These are phyloP conservation scores for Ericerus pela DNA, from an alignment of 1,140 invertebrate genomes.

Conservation along the genomic window DNA sequence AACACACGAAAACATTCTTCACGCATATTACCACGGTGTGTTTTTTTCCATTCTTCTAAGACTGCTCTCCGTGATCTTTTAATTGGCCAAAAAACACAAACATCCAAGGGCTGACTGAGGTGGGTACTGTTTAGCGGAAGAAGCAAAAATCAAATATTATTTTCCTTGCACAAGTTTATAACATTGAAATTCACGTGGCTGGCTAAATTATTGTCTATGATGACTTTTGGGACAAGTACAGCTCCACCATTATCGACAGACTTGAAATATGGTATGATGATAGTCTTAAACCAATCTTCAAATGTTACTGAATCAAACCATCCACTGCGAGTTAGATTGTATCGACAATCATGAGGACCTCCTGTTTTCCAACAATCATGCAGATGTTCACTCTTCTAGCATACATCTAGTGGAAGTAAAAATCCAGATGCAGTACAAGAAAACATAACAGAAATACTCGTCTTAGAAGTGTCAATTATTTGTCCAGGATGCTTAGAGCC, in stretches of 20 bases:
- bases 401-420: conserved; percentile 21
- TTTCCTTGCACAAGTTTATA: conserved; percentile 19
- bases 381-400: conserved; percentile 22
- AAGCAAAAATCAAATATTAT: conserved; percentile 16
- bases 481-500: conserved; percentile 20
- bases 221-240: conserved; percentile 13
- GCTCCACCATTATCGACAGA: too few relatives aligned
- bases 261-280: conserved; percentile 15
- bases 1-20: conserved; percentile 20
- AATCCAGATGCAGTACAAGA: conserved; percentile 21
- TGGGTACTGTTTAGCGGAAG: conserved; percentile 32
- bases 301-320: conserved; percentile 19
- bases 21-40: conserved; percentile 4
- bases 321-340: conserved; percentile 19
- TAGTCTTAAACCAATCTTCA: conserved; percentile 15
- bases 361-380: conserved; percentile 21
- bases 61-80: conserved; percentile 30
- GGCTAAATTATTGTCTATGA: conserved; percentile 31
- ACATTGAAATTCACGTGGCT: conserved; percentile 28
- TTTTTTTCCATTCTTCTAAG: conserved; percentile 26
- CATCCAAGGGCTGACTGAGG: conserved; percentile 32
- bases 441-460: conserved; percentile 23
- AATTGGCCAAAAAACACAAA: conserved; percentile 29
- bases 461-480: conserved; percentile 19
- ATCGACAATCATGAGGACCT: conserved; percentile 20